Evolutionary conservation across 2,888 invertebrate genomes (phyloP).

Genomic region (Oligia fasciuncula): DNA sequence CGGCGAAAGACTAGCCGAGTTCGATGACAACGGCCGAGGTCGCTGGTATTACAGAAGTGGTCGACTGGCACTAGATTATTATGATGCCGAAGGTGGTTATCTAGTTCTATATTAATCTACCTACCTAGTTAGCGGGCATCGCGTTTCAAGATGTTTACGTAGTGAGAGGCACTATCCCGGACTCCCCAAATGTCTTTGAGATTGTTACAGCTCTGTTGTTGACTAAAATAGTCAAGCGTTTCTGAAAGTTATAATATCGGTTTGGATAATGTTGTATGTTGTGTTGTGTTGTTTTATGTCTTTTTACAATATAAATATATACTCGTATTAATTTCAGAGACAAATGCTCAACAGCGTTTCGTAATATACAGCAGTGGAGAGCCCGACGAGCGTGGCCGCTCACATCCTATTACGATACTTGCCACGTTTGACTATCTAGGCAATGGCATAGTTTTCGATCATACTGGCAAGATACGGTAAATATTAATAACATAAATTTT

Average conservation of each 20-base stretch:
- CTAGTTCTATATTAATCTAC: background rate
- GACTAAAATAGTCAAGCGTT: background rate
- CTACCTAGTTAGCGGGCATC: background rate
- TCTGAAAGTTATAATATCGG: background rate
- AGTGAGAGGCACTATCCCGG: background rate
- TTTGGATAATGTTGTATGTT: background rate
- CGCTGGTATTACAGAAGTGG: slow-evolving; percentile 84
- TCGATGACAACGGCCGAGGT: slow-evolving; percentile 82
- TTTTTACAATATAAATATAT: background rate
- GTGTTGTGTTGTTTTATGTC: no score
- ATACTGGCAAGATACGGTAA: slow-evolving; percentile 84
- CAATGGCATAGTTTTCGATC: slow-evolving; percentile 86
- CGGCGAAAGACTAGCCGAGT: slow-evolving; percentile 83
- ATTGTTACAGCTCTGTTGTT: background rate
- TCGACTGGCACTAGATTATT: slow-evolving; percentile 83
- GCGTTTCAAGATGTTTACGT: background rate
- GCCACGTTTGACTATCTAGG: slow-evolving; percentile 85
- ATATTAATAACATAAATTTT: background rate
- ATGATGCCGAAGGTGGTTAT: slow-evolving; percentile 82
- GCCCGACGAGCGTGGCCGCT: slow-evolving; percentile 80
- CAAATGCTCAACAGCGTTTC: slow-evolving; percentile 83
- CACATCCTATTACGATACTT: slow-evolving; percentile 80
- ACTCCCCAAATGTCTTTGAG: background rate
- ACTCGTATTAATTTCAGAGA: slow-evolving; percentile 70
- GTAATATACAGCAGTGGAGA: slow-evolving; percentile 85